Percentiles rank a stretch among this genome's conserved stretches.
phyloP scores from a whole-genome alignment of 64 coral and sea anemone genomes.

The Stylophora pistillata region DNA sequence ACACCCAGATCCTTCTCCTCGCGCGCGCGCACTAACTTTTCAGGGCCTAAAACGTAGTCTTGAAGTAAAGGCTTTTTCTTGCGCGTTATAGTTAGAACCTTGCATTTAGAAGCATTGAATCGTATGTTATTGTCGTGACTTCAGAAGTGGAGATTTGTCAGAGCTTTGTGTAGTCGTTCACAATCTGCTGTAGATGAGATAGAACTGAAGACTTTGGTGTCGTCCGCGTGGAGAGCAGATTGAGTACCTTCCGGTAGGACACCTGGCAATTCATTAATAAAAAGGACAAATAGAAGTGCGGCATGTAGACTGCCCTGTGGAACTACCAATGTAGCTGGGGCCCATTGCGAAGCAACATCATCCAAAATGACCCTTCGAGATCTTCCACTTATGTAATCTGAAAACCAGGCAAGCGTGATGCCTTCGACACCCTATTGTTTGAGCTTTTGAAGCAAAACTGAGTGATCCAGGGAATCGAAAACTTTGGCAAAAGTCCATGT shows the following conservation, averaged over 20 bases:
- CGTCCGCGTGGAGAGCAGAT: not conserved
- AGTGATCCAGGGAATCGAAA: constrained; percentile 53
- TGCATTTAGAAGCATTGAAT: constrained; percentile 4
- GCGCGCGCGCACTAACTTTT: not conserved
- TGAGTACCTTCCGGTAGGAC: not conserved
- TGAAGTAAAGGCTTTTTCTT: not conserved
- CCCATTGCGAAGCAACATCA: constrained; percentile 9
- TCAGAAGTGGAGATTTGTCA: not conserved
- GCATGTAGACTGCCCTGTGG: not conserved
- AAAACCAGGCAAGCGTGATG: not conserved
- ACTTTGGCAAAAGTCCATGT: constrained; percentile 72
- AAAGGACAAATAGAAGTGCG: not conserved
- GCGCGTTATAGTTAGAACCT: not conserved
- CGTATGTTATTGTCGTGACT: not conserved
- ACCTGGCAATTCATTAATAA: not conserved
- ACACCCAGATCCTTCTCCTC: not conserved
- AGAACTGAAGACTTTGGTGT: too few species aligned
- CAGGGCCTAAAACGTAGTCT: not conserved
- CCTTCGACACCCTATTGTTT: constrained; percentile 2
- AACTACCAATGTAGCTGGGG: constrained; percentile 35
- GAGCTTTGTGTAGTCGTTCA: not conserved
- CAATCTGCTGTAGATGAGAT: not conserved
- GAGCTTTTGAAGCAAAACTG: constrained; percentile 58
- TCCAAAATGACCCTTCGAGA: constrained; percentile 20
- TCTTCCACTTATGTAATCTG: not conserved